Percentiles rank a stretch among this genome's conserved stretches.
Evolutionary conservation across 2,888 invertebrate genomes (phyloP).

Genomic region (Cynaeus angustus): DNA sequence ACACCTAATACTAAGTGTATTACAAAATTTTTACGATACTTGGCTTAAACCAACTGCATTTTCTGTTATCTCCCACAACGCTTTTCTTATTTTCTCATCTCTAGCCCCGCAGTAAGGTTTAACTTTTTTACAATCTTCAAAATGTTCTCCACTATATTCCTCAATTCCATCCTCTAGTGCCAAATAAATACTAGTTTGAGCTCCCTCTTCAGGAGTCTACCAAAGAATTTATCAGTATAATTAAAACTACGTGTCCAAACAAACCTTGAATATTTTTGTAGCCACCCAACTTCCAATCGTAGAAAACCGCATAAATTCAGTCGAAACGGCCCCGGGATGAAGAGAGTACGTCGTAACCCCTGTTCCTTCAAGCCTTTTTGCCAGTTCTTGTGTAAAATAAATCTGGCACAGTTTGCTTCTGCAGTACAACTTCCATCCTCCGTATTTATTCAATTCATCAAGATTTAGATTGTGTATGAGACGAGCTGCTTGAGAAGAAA

Average conservation of each 20-base stretch:
- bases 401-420: background rate
- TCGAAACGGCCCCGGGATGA: constrained; percentile 60
- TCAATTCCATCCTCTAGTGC: constrained; percentile 28
- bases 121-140: constrained; percentile 36
- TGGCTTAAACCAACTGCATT: constrained; percentile 21
- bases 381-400: background rate
- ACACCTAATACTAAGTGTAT: too few relatives aligned
- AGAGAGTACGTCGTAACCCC: constrained; percentile 58
- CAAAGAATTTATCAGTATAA: background rate
- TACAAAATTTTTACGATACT: background rate
- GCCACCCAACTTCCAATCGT: background rate
- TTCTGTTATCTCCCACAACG: constrained; percentile 38
- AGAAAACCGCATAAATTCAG: constrained; percentile 1
- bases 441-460: constrained; percentile 6
- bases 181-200: constrained; percentile 34
- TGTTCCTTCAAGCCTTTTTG: constrained; percentile 46
- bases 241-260: background rate
- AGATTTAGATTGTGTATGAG: background rate
- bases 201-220: constrained; percentile 26
- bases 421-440: background rate
- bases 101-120: constrained; percentile 17
- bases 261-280: constrained; percentile 14
- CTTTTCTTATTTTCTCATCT: constrained; percentile 15
- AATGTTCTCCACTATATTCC: constrained; percentile 28
- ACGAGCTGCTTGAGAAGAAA: background rate